phyloP scores from a whole-genome alignment of 2,113 vertebrate genomes.

The Tetrao urogallus region DNA sequence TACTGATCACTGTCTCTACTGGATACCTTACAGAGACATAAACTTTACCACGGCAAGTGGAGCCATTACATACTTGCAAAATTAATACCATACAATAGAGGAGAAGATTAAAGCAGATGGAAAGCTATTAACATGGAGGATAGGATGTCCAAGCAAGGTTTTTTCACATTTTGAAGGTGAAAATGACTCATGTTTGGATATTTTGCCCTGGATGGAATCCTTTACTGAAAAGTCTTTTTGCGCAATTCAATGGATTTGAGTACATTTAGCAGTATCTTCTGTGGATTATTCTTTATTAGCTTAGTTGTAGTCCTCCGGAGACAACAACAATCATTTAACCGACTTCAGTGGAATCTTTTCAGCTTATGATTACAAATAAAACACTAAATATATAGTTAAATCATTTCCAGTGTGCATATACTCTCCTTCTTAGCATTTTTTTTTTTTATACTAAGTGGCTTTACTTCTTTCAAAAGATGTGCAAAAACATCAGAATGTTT shows the following conservation, averaged over 20 bases:
- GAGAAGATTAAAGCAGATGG: not conserved
- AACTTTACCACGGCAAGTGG: not conserved
- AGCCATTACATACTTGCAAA: not conserved
- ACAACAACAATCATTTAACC: not conserved
- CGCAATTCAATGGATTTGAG: not conserved
- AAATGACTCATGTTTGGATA: not conserved
- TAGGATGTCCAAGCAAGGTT: not conserved
- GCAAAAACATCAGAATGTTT: not conserved
- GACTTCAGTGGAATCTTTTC: not conserved
- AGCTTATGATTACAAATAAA: not conserved
- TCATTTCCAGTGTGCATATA: not conserved
- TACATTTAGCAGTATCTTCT: not conserved
- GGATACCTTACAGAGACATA: not conserved
- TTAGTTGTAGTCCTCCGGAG: not conserved
- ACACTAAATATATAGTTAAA: not conserved
- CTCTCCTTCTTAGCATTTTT: not conserved
- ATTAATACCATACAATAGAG: not conserved
- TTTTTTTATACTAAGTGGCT: not conserved
- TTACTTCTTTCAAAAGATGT: not conserved
- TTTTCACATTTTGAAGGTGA: conserved; percentile 26
- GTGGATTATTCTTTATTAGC: not conserved
- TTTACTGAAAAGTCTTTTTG: not conserved
- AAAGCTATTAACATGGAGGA: not conserved
- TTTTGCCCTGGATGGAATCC: not conserved
- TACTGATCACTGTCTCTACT: not conserved